Conservation (phyloP, 1,140 invertebrate species). For the Subanguina moxae region DNA sequence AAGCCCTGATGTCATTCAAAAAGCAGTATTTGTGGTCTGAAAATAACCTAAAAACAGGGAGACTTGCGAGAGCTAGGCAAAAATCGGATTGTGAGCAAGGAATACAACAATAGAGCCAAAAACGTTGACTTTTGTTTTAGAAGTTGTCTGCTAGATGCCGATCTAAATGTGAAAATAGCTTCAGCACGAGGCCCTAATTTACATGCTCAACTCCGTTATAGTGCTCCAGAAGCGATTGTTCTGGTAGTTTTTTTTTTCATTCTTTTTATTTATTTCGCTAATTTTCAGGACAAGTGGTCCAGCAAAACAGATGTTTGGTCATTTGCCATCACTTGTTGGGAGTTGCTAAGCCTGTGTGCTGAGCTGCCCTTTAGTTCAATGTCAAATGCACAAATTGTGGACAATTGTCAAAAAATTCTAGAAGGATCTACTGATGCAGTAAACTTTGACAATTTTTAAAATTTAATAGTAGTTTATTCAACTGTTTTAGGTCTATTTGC, state of each 20-base stretch:
- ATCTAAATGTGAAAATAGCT: slow-evolving; percentile 20
- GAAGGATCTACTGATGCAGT: slow-evolving; percentile 20
- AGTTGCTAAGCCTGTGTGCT: slow-evolving; percentile 29
- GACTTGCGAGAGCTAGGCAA: too few relatives aligned
- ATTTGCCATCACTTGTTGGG: slow-evolving; percentile 31
- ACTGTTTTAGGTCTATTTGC: slow-evolving; percentile 19
- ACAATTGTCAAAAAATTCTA: slow-evolving; percentile 27
- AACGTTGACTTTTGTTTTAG: neutral
- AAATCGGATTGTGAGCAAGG: too few relatives aligned
- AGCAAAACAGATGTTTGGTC: slow-evolving; percentile 33
- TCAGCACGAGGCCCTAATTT: slow-evolving; percentile 35
- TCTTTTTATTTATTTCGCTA: neutral
- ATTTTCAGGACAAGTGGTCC: slow-evolving; percentile 33
- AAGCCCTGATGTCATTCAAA: too few relatives aligned
- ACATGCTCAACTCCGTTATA: slow-evolving; percentile 34
- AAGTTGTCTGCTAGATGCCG: slow-evolving; percentile 26
- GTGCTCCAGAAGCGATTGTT: slow-evolving; percentile 37
- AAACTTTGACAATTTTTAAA: slow-evolving; percentile 9
- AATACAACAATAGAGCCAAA: too few relatives aligned
- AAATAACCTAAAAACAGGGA: too few relatives aligned
- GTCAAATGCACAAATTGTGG: slow-evolving; percentile 29
- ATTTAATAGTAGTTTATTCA: slow-evolving; percentile 10
- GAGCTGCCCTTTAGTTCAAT: slow-evolving; percentile 16
- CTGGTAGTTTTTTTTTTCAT: slow-evolving; percentile 21
- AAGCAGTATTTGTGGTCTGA: too few relatives aligned